phyloP scores from a whole-genome alignment of 2,113 vertebrate genomes.

The Acrocephalus arundinaceus region DNA sequence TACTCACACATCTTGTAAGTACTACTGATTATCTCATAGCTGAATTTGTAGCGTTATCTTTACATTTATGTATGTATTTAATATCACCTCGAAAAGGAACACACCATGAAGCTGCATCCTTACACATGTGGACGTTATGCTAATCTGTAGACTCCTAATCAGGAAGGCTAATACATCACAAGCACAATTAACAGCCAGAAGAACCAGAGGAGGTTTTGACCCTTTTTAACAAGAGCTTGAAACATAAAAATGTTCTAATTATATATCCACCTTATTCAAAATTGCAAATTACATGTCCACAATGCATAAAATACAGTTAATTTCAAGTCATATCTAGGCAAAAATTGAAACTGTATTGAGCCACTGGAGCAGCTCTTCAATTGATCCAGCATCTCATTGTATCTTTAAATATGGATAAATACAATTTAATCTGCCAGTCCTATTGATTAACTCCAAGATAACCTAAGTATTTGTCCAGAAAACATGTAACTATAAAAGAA shows the following conservation, averaged over 20 bases:
- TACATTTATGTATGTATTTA: background rate
- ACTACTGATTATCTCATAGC: background rate
- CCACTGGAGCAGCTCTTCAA: background rate
- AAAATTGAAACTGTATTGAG: slow-evolving; percentile 31
- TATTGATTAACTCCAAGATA: slow-evolving; percentile 31
- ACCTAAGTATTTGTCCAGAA: background rate
- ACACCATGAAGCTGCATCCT: background rate
- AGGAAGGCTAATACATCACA: slow-evolving; percentile 49
- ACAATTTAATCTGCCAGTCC: slow-evolving; percentile 1
- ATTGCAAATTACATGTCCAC: slow-evolving; percentile 45
- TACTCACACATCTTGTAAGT: background rate
- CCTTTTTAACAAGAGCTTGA: slow-evolving; percentile 49
- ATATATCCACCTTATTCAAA: slow-evolving; percentile 37
- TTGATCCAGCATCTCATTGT: slow-evolving; percentile 35
- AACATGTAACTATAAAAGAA: background rate
- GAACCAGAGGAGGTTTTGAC: slow-evolving; percentile 8
- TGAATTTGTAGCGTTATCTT: background rate
- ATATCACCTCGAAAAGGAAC: background rate
- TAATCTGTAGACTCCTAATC: slow-evolving; percentile 34
- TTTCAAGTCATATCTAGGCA: slow-evolving; percentile 16
- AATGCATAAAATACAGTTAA: slow-evolving; percentile 44
- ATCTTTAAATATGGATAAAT: slow-evolving; percentile 39
- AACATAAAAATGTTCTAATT: slow-evolving; percentile 60
- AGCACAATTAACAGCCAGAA: slow-evolving; percentile 51
- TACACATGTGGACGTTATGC: background rate